Conservation (phyloP, 37 sponge, comb jelly and placozoan species). For the Dysidea cf. avara region DNA sequence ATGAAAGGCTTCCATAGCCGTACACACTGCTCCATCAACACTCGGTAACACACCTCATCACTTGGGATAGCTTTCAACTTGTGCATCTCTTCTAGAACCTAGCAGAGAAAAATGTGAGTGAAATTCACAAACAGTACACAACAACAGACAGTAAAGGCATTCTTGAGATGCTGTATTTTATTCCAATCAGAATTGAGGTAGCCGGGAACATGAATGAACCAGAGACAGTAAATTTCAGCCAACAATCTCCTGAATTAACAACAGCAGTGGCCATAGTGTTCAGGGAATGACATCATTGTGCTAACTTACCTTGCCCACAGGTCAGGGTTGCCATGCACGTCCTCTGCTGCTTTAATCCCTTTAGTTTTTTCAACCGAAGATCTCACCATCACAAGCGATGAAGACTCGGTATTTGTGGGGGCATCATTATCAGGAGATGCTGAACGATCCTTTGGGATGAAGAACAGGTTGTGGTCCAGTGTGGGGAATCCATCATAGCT, state of each 20-base stretch:
- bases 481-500: constrained; percentile 52
- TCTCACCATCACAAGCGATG: constrained; percentile 25
- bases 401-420: too few species aligned
- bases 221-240: constrained; percentile 68
- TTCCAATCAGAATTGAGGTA: constrained; percentile 68
- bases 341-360: constrained; percentile 42
- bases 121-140: too few species aligned
- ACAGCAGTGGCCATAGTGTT: too few species aligned
- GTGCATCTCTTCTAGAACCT: constrained; percentile 54
- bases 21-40: constrained; percentile 83
- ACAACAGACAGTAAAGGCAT: constrained; percentile 20
- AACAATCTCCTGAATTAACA: constrained; percentile 26
- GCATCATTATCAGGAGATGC: too few species aligned
- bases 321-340: neutral
- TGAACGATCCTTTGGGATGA: neutral
- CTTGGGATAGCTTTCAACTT: constrained; percentile 34
- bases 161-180: constrained; percentile 56
- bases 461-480: constrained; percentile 41
- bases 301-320: constrained; percentile 18
- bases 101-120: too few species aligned
- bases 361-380: constrained; percentile 61
- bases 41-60: constrained; percentile 76
- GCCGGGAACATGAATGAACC: constrained; percentile 72
- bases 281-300: too few species aligned
- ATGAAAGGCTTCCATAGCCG: constrained; percentile 56